These are phyloP conservation scores for Pyxicephalus adspersus DNA, from an alignment of 2,113 vertebrate species.

Conservation along the genomic window DNA sequence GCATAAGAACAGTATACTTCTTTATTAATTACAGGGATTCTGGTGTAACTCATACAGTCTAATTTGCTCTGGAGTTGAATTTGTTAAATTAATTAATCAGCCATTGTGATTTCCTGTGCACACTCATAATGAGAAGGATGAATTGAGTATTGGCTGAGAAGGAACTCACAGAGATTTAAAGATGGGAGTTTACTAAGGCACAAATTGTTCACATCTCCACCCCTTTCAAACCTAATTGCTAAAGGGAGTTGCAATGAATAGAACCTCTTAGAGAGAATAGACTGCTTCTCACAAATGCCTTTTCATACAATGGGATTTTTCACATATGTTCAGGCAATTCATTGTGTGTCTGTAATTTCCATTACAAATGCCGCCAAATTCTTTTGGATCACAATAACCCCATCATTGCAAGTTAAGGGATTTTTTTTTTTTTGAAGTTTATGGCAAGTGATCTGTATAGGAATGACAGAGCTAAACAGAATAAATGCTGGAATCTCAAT, in stretches of 20 bases:
- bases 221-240: conserved; percentile 32
- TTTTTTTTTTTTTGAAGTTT: neutral
- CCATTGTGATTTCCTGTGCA: too few species aligned
- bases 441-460: too few species aligned
- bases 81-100: too few species aligned
- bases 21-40: too few species aligned
- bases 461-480: too few species aligned
- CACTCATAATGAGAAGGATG: too few species aligned
- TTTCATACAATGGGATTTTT: conserved; percentile 26
- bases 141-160: too few species aligned
- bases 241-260: conserved; percentile 24
- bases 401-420: conserved; percentile 1
- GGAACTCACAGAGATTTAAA: neutral
- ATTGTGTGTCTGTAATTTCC: conserved; percentile 11
- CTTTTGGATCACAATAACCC: neutral
- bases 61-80: too few species aligned
- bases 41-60: too few species aligned
- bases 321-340: neutral
- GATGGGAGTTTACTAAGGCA: neutral
- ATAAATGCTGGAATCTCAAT: too few species aligned
- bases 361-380: conserved; percentile 20
- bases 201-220: conserved; percentile 14
- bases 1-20: too few species aligned
- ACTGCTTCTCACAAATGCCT: conserved; percentile 21
- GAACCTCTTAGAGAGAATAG: conserved; percentile 17